Base-by-base conservation (phyloP, 2,888 invertebrate genomes). In the Apotomis betuletana region DNA sequence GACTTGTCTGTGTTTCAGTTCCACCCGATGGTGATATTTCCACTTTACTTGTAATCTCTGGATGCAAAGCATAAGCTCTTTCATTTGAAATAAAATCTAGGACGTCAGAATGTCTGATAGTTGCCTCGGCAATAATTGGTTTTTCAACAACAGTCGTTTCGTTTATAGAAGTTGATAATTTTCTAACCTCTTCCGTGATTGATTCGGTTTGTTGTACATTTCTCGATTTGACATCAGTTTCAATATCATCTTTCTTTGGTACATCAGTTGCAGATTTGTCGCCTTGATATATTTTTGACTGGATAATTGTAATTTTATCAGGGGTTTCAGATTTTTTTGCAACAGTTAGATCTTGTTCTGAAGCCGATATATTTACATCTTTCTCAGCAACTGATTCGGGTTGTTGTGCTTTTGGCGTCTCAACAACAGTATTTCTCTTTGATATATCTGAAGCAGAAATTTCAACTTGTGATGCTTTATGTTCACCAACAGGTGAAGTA, bases 61-160 rank as follows among this genome's bases (percentile, higher is more conserved):
- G 70, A 9, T 65, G 60, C 38, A 70, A 54, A 60, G 70, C 60
- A 55, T 70, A 65, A 59, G 64, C 65, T 55, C 15, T 70, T 54
- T 70, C 70, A 13, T 49, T 70, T 44, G 70, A 65, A 15, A 70
- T 70, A 49, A 70, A 70, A 49, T 70, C 70, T 54, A 70, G 5
- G 38, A 60, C 51, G 1, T 67, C 67, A 60, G 79, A 77, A 27
- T 80, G 75, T n/a, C 75, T 13, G 75, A 72, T 65, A 77, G 73
- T 12, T 77, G 68, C 61, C 61, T 79, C 77, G 41, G 4, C 41
- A 51, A 57, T 67, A 59, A 74, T 67, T 8, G 61, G 15, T n/a
- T 54, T 74, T 10, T 55, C 49, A 59, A 52, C 8, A 36, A 36
- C 49, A 46, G 44, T 15, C 3, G 15, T 4, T 46, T 60, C 60